Base-by-base conservation (phyloP, 2,797 vertebrate genomes). In the Megalops cyprinoides region DNA sequence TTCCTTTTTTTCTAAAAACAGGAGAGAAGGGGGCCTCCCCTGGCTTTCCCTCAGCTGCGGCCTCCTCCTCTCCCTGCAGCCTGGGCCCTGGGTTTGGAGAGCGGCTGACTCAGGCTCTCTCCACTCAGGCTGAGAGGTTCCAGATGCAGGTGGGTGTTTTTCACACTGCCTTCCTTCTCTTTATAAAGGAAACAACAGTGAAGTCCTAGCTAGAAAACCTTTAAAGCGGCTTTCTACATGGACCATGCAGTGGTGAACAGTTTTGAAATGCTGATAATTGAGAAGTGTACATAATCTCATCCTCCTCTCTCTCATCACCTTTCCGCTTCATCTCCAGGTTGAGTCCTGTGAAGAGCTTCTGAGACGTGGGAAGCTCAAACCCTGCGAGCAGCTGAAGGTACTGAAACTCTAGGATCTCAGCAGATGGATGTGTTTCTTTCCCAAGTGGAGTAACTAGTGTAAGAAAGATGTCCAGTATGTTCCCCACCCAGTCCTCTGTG, bases 371-470 rank as follows among this genome's bases (percentile, higher is more conserved):
- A 88, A 51, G 23, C 86, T 95, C 15, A 65, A 82, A 0, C 79
- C 90, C 0, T 83, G 3, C 71, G 93, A 97, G 76, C 95, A 94
- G 83, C 86, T 89, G 25, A 90, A 94, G 95, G 97, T 99, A 90
- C 86, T 28, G 78, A 23, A 44, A 15, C 5, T 55, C 12, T 37
- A 6, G 53, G n/a, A n/a, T n/a, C n/a, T n/a, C n/a, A n/a, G n/a
- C n/a, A n/a, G n/a, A n/a, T n/a, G n/a, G n/a, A n/a, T n/a, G n/a
- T n/a, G n/a, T n/a, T n/a, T n/a, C n/a, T n/a, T n/a, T n/a, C n/a
- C n/a, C n/a, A n/a, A n/a, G n/a, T n/a, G n/a, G n/a, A n/a, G n/a
- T n/a, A n/a, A n/a, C n/a, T n/a, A n/a, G n/a, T n/a, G n/a, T n/a
- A n/a, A n/a, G n/a, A n/a, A n/a, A n/a, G n/a, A n/a, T n/a, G n/a